Percentiles rank a stretch among this genome's conserved stretches.
phyloP scores from a whole-genome alignment of 2,113 vertebrate genomes.

The Phalacrocorax carbo region DNA sequence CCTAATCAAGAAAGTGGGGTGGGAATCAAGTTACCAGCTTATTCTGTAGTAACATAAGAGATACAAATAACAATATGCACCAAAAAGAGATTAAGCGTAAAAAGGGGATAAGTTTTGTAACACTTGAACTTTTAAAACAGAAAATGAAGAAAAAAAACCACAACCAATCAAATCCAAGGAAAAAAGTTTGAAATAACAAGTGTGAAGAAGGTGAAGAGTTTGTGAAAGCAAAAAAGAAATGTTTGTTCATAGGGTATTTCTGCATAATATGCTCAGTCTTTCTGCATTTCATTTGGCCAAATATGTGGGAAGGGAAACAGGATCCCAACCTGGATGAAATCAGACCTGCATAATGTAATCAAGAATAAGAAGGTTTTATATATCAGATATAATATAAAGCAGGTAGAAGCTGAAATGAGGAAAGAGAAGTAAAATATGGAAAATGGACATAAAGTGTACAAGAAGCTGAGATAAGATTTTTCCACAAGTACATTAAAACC shows the following conservation, averaged over 20 bases:
- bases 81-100: background rate
- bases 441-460: conserved; percentile 19
- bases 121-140: background rate
- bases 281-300: conserved; percentile 1
- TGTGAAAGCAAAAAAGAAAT: background rate
- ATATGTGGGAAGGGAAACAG: background rate
- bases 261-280: background rate
- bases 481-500: background rate
- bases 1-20: background rate
- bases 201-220: background rate
- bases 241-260: background rate
- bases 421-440: background rate
- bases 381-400: background rate
- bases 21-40: background rate
- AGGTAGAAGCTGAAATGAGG: background rate
- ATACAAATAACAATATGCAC: background rate
- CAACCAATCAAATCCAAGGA: background rate
- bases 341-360: conserved; percentile 67
- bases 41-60: background rate
- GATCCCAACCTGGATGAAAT: conserved; percentile 38
- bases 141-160: background rate
- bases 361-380: conserved; percentile 17
- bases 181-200: background rate
- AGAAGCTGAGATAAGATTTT: conserved; percentile 10
- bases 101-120: background rate